Evolutionary conservation across 2,797 vertebrate genomes (phyloP), one percentile per base, ranked within the genome.

Genomic region (Parauchenoglanis punctatus): DNA sequence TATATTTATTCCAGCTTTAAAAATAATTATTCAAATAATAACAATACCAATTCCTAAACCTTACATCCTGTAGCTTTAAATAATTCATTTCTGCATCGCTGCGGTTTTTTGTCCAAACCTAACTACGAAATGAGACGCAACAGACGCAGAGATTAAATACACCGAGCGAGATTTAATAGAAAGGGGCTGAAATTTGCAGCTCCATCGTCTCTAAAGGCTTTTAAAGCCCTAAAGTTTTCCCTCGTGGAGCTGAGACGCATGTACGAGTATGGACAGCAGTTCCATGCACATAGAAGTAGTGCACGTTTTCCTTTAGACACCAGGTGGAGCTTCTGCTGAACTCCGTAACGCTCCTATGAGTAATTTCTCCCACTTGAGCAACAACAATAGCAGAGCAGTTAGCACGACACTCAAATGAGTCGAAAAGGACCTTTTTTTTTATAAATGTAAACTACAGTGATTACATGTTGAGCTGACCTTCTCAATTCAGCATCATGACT

Each of bases 391-490:
- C 15, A 28, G 17, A 56, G 52, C 52, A 56, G 49, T 56, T 35
- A 35, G 54, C 54, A 40, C 10, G 3, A 59, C 10, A 0, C 20
- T 40, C 13, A 7, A 40, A 25, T 59, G 6, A 80, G 56, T 59
- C 8, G 7, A 11, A 20, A 78, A 56, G 76, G 28, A 31, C n/a
- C 75, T 78, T 1, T 10, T 15, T 15, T 25, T 25, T 75, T 76
- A 56, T 80, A 0, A 58, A 35, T 35, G 46, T 52, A 52, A 76
- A 56, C 75, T 61, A 44, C 20, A 61, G 35, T 81, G 78, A 81
- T 81, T 81, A 81, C 58, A 61, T 44, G 56, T 44, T 59, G 56
- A 81, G 31, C 23, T 81, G 78, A 81, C 56, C 78, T 61, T 81
- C 56, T 81, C 11, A 25, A 59, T 40, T 25, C 78, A 81, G 20